Conservation (phyloP, 2,888 invertebrate genomes). For the Tipula confusa region DNA sequence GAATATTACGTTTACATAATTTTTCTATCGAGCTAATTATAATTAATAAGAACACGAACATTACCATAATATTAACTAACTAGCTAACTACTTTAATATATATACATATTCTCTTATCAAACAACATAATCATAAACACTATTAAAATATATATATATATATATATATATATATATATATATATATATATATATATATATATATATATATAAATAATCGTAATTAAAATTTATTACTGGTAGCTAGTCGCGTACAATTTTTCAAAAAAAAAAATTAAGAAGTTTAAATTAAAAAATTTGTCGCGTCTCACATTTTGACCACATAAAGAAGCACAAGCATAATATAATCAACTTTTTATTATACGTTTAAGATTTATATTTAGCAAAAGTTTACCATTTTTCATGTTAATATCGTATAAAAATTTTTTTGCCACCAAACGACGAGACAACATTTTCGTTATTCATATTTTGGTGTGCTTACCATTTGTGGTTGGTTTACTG, state of each 20-base stretch:
- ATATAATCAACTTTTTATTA: neutral
- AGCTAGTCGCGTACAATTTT: neutral
- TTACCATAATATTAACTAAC: neutral
- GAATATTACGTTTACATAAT: neutral
- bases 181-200: no score
- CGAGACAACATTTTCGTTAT: constrained; percentile 28
- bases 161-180: no score
- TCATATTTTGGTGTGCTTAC: neutral
- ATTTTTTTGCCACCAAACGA: constrained; percentile 27
- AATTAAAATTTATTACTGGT: constrained; percentile 16
- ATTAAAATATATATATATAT: no score
- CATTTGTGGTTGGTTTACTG: neutral
- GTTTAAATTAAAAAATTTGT: neutral
- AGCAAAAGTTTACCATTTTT: neutral
- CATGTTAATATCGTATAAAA: constrained; percentile 29
- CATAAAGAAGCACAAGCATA: neutral
- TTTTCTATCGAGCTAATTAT: neutral
- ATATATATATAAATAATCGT: neutral
- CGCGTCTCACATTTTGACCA: neutral
- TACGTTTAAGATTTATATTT: neutral
- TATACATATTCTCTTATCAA: neutral
- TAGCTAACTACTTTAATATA: neutral
- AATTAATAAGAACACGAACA: constrained; percentile 20
- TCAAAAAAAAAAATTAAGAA: neutral
- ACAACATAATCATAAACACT: constrained; percentile 6